These are phyloP conservation scores for Brotula barbata DNA, from an alignment of 2,797 vertebrate genomes.

Conservation along the genomic window DNA sequence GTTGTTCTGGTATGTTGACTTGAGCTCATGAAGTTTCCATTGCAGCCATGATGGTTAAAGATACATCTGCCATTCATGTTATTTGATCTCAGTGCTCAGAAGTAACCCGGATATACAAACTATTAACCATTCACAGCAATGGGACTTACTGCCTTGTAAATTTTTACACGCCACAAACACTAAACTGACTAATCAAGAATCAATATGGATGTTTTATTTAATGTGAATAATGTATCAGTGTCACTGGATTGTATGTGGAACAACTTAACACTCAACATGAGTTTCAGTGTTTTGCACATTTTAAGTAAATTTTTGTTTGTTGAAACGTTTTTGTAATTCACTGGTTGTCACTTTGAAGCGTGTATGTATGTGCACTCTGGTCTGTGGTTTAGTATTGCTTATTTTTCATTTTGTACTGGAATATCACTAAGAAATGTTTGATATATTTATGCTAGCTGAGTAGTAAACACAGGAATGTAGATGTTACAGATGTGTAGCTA, in stretches of 20 bases:
- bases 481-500: background rate
- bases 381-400: conserved; percentile 7
- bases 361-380: conserved; percentile 2
- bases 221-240: conserved; percentile 9
- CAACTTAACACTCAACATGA: background rate
- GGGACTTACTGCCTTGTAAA: conserved; percentile 9
- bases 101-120: conserved; percentile 7
- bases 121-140: background rate
- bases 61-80: conserved; percentile 19
- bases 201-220: background rate
- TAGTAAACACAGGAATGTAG: conserved; percentile 1
- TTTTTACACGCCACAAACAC: conserved; percentile 13
- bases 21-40: conserved; percentile 18
- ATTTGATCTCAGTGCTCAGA: conserved; percentile 15
- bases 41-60: conserved; percentile 3
- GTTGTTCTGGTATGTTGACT: background rate
- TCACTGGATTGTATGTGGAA: conserved; percentile 33
- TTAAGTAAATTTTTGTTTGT: conserved; percentile 11
- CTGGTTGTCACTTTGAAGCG: conserved; percentile 18
- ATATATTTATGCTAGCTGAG: conserved; percentile 9
- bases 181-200: conserved; percentile 19
- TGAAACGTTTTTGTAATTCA: conserved; percentile 20
- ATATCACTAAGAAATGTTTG: background rate
- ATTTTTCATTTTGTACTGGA: conserved; percentile 26
- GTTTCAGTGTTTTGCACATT: conserved; percentile 28